Evolutionary conservation across 1,140 invertebrate genomes (phyloP), one percentile per base, ranked within the genome.

Genomic region (Diuraphis noxia): DNA sequence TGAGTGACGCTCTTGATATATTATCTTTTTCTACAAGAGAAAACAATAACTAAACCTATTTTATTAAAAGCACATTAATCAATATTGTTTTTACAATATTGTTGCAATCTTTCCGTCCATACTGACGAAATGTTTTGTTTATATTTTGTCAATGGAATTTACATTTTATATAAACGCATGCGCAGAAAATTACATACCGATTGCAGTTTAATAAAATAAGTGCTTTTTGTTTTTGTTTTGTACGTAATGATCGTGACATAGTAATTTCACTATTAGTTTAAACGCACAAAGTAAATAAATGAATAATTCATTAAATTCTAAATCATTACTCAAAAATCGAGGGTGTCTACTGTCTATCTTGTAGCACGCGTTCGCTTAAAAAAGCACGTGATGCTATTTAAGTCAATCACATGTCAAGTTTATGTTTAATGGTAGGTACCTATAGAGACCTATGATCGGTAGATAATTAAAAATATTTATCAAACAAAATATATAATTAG

Each of bases 61-160:
- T 38, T 40, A 82, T 41, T 38, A 23, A 82, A 82, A 82, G 38
- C 38, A 41, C 23, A 30, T 82, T 7, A 82, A 82, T 23, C 36
- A 82, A 82, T 82, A 82, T 82, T 82, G 9, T 82, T 82, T 41
- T 40, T 82, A 82, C 79, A 17, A 79, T 79, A 79, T 36, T 34
- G 77, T 72, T n/a, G 30, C 56, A n/a, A 72, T 72, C 56, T 72
- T 72, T 72, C 34, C 13, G 56, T 72, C 34, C 56, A 17, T 17
- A n/a, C 17, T 72, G 56, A 17, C 56, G 56, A n/a, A 72, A n/a
- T 72, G 56, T 72, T 72, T 52, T 72, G 56, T 72, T 72, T 72
- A 72, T 72, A 49, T 49, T 49, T 72, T 72, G 0, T 38, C 77
- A 23, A 9, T 10, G n/a, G 21, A 19, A 36, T 79, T 79, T 36